phyloP scores from a whole-genome alignment of 2,888 invertebrate genomes.

The Harpagoxenus sublaevis region DNA sequence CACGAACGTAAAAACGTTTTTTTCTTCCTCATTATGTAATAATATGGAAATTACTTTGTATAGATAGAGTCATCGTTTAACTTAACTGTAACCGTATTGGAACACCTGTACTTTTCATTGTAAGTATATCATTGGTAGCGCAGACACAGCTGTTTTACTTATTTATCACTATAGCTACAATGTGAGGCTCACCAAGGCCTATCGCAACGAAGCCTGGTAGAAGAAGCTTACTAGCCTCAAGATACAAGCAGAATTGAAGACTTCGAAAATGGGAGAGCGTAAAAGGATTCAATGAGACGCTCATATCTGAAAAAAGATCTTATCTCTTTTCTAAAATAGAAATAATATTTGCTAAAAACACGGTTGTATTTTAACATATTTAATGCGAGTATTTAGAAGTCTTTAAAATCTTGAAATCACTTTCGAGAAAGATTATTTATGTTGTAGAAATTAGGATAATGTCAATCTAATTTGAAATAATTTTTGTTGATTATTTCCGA shows the following conservation, averaged over 20 bases:
- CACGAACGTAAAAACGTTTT: background rate
- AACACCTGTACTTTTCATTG: slow-evolving; percentile 26
- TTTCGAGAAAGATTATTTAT: background rate
- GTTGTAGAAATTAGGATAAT: background rate
- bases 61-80: slow-evolving; percentile 28
- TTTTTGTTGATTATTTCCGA: background rate
- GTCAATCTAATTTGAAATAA: background rate
- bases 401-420: background rate
- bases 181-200: slow-evolving; percentile 11
- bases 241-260: background rate
- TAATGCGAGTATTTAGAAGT: background rate
- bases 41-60: slow-evolving; percentile 3
- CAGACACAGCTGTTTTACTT: slow-evolving; percentile 26
- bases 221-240: background rate
- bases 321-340: background rate
- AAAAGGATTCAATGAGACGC: background rate
- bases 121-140: background rate
- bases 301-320: background rate
- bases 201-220: background rate
- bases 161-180: slow-evolving; percentile 16
- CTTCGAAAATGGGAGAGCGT: background rate
- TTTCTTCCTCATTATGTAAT: slow-evolving; percentile 21
- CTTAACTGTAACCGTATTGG: background rate
- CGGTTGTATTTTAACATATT: background rate
- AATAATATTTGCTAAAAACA: background rate